Evolutionary conservation across 2,888 invertebrate genomes (phyloP).

Genomic region (Ophion obscuratus): DNA sequence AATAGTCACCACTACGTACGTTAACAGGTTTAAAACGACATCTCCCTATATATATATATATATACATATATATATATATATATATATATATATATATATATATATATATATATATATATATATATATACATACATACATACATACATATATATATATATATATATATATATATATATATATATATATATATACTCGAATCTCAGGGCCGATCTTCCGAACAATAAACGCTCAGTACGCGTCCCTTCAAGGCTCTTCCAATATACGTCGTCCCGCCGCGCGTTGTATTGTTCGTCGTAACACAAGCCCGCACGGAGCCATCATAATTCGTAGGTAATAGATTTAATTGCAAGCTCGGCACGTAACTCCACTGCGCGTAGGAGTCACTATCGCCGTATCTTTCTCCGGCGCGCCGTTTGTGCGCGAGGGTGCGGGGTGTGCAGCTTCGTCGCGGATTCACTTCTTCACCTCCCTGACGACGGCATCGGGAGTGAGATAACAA

Average conservation of each 20-base stretch:
- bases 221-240: constrained; percentile 21
- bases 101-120: not conserved
- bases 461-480: constrained; percentile 38
- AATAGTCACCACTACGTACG: too few relatives aligned
- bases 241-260: constrained; percentile 28
- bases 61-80: not conserved
- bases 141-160: not conserved
- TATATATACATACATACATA: not conserved
- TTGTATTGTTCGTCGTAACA: not conserved
- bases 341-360: constrained; percentile 71
- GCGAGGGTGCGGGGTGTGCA: not conserved
- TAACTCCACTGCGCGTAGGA: constrained; percentile 39
- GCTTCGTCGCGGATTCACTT: constrained; percentile 37
- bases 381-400: constrained; percentile 48
- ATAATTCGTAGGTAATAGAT: constrained; percentile 75
- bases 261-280: not conserved
- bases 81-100: not conserved
- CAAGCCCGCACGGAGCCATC: constrained; percentile 49
- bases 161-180: not conserved
- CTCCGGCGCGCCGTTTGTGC: not conserved
- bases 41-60: not conserved
- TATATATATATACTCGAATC: constrained; percentile 13
- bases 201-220: constrained; percentile 47
- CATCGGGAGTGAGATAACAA: constrained; percentile 74
- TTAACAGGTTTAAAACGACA: too few relatives aligned